phyloP scores from a whole-genome alignment of 30 jellyfish, hydroid and myxozoan genomes.

The Turritopsis rubra region DNA sequence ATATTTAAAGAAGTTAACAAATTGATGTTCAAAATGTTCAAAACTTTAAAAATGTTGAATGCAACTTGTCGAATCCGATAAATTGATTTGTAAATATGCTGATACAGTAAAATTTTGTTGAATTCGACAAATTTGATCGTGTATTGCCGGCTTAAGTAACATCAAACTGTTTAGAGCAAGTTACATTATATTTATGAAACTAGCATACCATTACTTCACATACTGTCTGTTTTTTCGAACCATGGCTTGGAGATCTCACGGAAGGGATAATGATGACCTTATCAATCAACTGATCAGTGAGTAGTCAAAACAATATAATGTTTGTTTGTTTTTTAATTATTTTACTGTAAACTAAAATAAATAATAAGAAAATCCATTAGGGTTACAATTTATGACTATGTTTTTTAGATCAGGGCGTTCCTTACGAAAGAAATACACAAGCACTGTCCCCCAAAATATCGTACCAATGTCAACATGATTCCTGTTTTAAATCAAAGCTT shows the following conservation, averaged over 20 bases:
- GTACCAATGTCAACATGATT: background rate
- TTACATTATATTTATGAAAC: background rate
- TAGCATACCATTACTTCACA: background rate
- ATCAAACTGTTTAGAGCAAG: background rate
- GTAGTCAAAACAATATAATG: background rate
- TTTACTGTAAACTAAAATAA: background rate
- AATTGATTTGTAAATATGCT: too few species aligned
- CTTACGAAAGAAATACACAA: too few species aligned
- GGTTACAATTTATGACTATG: too few species aligned
- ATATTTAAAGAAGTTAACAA: too few species aligned
- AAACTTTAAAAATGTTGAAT: too few species aligned
- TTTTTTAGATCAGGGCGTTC: too few species aligned
- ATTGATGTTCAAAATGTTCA: too few species aligned
- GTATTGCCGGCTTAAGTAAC: too few species aligned
- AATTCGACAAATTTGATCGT: too few species aligned
- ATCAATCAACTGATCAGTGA: slow-evolving; percentile 72
- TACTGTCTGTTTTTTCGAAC: slow-evolving; percentile 39
- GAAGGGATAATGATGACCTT: slow-evolving; percentile 79
- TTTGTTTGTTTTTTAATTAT: background rate
- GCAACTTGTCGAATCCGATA: too few species aligned
- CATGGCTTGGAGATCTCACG: slow-evolving; percentile 99
- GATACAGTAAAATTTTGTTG: too few species aligned
- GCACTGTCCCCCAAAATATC: too few species aligned
- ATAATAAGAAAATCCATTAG: background rate
- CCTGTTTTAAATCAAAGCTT: background rate